Evolutionary conservation across 2,797 vertebrate genomes (phyloP), one percentile per base, ranked within the genome.

Genomic region (Remorina albescens): DNA sequence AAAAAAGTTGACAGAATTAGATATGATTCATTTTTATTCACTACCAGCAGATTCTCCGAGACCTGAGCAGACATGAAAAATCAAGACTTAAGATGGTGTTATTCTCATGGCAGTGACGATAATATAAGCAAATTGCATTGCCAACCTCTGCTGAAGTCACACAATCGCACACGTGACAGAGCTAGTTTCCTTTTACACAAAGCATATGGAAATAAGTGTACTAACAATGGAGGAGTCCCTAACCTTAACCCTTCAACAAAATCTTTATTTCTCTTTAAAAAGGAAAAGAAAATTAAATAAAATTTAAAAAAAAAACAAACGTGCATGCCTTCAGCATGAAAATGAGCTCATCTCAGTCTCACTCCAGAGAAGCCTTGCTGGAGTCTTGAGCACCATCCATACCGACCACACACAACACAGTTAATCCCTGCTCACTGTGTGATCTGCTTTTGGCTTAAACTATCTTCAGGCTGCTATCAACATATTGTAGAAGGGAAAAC

Each of bases 341-440:
- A 67, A 59, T 37, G 49, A 56, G 47, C 23, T 59, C 21, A 60
- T 58, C 36, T 19, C n/a, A 37, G 46, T 44, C 41, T 36, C 34
- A 34, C 70, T 49, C 32, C 23, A 71, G 51, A 59, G 59, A 54
- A 34, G 21, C 30, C 26, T 16, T 49, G 50, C 39, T 60, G 63
- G 61, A 44, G 54, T 62, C 51, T 50, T 61, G 54, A 53, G 21
- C 32, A n/a, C 25, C 25, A 26, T 41, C 30, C 46, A 18, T 4
- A 46, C 32, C 18, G 56, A 46, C 53, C n/a, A 64, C 32, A 47
- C 54, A 64, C 67, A 64, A 60, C 16, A 37, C 39, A 37, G 54
- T 69, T 61, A 77, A 74, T 54, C 70, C 44, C 9, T 12, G 28
- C 46, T 28, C 28, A 15, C 53, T 28, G 39, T 71, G 61, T 47